phyloP scores from a whole-genome alignment of 1,140 invertebrate genomes.

The Bradysia coprophila region DNA sequence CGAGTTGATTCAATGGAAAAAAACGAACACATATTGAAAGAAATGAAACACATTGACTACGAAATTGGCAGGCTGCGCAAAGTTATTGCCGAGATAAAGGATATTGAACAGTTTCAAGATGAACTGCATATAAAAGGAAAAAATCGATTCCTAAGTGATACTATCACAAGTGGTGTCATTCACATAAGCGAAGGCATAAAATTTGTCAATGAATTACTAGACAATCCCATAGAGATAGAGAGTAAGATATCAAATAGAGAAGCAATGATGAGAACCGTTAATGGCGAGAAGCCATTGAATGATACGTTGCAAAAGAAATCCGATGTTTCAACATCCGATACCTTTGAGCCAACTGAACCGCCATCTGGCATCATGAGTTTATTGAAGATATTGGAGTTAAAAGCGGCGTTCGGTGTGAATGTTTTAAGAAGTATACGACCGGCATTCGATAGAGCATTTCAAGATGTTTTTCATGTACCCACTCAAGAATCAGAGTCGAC shows the following conservation, averaged over 20 bases:
- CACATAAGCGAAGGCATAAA: background rate
- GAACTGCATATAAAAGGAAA: background rate
- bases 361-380: background rate
- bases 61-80: background rate
- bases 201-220: background rate
- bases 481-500: background rate
- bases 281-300: background rate
- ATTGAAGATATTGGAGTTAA: background rate
- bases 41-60: background rate
- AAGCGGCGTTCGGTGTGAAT: slow-evolving; percentile 1
- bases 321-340: background rate
- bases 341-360: background rate
- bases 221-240: background rate
- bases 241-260: background rate
- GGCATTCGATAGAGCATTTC: background rate
- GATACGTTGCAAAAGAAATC: background rate
- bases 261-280: background rate
- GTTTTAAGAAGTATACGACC: background rate
- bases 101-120: slow-evolving; percentile 1
- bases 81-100: background rate
- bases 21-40: background rate
- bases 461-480: background rate
- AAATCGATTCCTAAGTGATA: background rate
- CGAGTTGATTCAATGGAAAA: background rate
- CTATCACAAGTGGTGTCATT: background rate